Evolutionary conservation across 2,113 vertebrate species (phyloP), one percentile per base, ranked within the genome.

Genomic region (Willisornis vidua): DNA sequence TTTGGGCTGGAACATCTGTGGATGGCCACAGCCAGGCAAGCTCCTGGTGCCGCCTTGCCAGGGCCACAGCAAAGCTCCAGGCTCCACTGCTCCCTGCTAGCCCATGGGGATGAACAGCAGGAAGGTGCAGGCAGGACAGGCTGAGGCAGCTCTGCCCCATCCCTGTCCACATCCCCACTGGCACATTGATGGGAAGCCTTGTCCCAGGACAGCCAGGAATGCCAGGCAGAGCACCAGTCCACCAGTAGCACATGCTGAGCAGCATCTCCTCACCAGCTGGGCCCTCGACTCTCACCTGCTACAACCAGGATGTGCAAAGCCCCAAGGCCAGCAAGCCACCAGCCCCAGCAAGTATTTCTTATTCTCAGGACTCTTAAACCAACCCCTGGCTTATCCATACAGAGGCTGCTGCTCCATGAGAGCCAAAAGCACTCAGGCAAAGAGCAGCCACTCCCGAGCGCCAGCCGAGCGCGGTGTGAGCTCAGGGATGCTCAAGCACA

Each of bases 401-500:
- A 2, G 66, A 20, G 37, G 15, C 22, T 5, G 59, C 26, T 39
- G n/a, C 39, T 63, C 35, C 6, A 1, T 3, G 33, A 8, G 19
- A 55, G 39, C 31, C 3, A 1, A 72, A 3, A 13, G 7, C 39
- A 2, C 35, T 18, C 0, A 0, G 57, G 84, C 67, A 33, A 54
- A 0, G 28, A 67, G 33, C 61, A 75, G 66, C 65, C 0, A 0
- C 43, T 71, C 77, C 31, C 9, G 54, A 41, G 54, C 15, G 24
- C 2, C 12, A 45, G 52, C 16, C 2, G 3, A 31, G 51, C 10
- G 2, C 1, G 0, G 3, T 4, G 61, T 0, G 26, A 49, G 43
- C 77, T 35, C 18, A 4, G 66, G 39, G n/a, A 46, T 33, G 37
- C 82, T 74, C 4, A 1, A 13, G 93, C 49, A 10, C 45, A 5